Conservation (phyloP, 2,113 vertebrate genomes). For the Climacteris rufus region DNA sequence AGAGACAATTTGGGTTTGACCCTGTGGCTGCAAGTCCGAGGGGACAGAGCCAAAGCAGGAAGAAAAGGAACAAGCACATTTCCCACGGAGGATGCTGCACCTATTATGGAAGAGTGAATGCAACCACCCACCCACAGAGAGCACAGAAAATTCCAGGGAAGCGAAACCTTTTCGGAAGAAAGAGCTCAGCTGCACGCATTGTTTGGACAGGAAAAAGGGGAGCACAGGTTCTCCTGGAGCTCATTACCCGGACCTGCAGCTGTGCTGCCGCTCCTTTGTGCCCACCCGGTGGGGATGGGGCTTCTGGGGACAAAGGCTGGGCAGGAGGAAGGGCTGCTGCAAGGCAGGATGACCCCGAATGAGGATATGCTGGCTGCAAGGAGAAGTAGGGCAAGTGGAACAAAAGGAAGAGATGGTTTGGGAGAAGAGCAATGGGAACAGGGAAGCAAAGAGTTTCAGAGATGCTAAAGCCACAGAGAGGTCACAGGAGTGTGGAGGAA, state of each 20-base stretch:
- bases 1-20: constrained; percentile 4
- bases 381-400: neutral
- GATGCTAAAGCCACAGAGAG: neutral
- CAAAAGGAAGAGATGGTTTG: neutral
- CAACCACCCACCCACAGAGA: neutral
- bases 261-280: neutral
- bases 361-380: neutral
- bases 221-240: neutral
- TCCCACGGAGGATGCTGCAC: neutral
- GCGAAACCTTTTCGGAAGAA: neutral
- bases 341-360: neutral
- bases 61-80: neutral
- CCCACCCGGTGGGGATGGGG: neutral
- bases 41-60: constrained; percentile 27
- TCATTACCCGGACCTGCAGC: neutral
- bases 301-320: neutral
- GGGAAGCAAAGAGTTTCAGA: neutral
- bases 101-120: constrained; percentile 7
- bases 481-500: neutral
- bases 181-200: neutral
- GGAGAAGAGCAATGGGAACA: neutral
- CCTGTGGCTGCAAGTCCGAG: neutral
- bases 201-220: neutral
- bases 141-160: neutral
- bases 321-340: neutral